Base-by-base conservation (phyloP, 2,888 invertebrate genomes). In the Hemithea aestivaria region DNA sequence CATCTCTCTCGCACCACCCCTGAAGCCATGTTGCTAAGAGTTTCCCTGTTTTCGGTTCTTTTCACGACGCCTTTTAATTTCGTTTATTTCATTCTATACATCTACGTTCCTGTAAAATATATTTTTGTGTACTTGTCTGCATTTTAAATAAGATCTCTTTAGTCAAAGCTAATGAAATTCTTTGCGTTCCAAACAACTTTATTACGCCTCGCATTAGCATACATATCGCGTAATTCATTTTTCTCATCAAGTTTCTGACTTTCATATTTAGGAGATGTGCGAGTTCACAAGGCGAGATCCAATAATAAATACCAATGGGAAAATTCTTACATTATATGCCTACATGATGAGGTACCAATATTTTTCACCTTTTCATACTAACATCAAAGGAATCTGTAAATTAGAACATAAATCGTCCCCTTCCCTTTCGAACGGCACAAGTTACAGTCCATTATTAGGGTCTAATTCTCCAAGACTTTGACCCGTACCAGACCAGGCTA, bases 11-110 rank as follows among this genome's bases (percentile, higher is more conserved):
- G 56, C 74, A 71, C 76, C 74, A 72, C 73, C 82, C 81, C 81
- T 68, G 67, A 67, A 72, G 72, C 84, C 84, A 84, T 85, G 80
- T 84, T 83, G 82, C 72, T 74, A 66, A 70, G 70, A 77, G 74
- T 84, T 82, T 79, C 78, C 74, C 80, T 73, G 76, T 84, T 84
- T 85, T 82, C 72, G 73, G 73, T 70, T 78, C 73, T 78, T 81
- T 79, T 76, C 72, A 69, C 66, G 60, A 65, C 58, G 67, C 67
- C 73, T 77, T 82, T 81, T 81, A 84, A 84, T 83, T 82, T 81
- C 65, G 75, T 70, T 75, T 69, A 69, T 69, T 76, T 76, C 76
- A 77, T 81, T 77, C 74, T 62, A 62, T 66, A 51, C 28, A 35
- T 56, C 51, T 48, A 55, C 54, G 58, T 51, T 60, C 51, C 51